A percentile compares a stretch with the other conserved stretches of the same genome.
These are phyloP conservation scores for Dasypus novemcinctus DNA, from an alignment of 2,113 vertebrate genomes.

Conservation along the genomic window DNA sequence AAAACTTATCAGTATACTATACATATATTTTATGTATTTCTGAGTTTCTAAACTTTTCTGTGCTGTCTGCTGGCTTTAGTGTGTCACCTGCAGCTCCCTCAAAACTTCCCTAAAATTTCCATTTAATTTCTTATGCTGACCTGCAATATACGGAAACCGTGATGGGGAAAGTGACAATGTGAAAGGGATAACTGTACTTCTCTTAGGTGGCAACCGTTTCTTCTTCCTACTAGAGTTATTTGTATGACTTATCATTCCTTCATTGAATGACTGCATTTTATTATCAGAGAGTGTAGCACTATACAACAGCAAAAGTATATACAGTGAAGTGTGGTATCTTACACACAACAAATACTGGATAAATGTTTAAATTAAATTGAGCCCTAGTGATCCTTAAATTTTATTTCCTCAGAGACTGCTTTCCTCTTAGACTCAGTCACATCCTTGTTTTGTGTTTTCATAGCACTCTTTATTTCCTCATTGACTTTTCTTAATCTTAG, in stretches of 20 bases:
- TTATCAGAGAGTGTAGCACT: neutral
- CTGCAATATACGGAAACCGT: too few relatives aligned
- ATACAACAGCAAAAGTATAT: neutral
- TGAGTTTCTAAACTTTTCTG: too few relatives aligned
- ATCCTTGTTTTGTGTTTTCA: constrained; percentile 1
- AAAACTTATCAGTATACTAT: too few relatives aligned
- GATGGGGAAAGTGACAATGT: too few relatives aligned
- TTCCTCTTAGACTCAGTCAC: neutral
- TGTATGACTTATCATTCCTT: neutral
- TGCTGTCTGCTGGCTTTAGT: too few relatives aligned
- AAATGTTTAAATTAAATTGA: neutral
- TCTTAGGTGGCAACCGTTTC: neutral
- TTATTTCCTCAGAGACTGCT: neutral
- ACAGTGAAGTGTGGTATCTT: neutral
- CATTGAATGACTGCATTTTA: neutral
- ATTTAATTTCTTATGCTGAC: too few relatives aligned
- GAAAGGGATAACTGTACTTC: neutral
- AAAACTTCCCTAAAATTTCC: too few relatives aligned
- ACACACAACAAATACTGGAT: neutral
- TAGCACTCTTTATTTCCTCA: neutral
- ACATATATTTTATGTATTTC: too few relatives aligned
- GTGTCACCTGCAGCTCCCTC: too few relatives aligned
- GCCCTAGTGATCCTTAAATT: neutral
- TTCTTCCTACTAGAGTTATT: neutral
- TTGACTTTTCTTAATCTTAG: neutral